phyloP scores from a whole-genome alignment of 2,113 vertebrate species.

The Helogale parvula region DNA sequence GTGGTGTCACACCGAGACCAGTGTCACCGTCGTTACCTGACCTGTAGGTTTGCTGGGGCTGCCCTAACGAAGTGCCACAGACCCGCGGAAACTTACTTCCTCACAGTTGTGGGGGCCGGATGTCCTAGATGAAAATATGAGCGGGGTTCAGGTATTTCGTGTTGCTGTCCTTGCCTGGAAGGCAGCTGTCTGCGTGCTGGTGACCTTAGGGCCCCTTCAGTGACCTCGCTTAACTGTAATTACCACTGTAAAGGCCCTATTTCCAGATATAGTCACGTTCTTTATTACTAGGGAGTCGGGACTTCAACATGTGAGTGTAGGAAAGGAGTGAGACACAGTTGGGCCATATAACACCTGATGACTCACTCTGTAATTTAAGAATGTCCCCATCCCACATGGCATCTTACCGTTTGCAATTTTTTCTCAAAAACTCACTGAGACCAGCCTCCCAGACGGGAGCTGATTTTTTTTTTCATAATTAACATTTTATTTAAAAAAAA shows the following conservation, averaged over 20 bases:
- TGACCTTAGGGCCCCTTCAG: neutral
- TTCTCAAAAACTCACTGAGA: neutral
- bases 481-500: constrained; percentile 78
- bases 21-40: neutral
- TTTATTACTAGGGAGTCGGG: neutral
- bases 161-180: neutral
- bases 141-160: neutral
- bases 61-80: neutral
- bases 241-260: neutral
- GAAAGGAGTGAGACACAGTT: neutral
- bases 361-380: neutral
- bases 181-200: too few relatives aligned
- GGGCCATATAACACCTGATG: neutral
- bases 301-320: neutral
- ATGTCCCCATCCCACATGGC: neutral
- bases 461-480: constrained; percentile 54
- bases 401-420: neutral
- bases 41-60: neutral
- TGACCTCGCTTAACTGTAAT: neutral
- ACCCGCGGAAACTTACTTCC: neutral
- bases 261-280: neutral
- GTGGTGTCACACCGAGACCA: neutral
- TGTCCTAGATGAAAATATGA: neutral
- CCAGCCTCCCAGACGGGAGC: neutral
- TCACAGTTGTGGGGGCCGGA: neutral